phyloP scores from a whole-genome alignment of 2,888 invertebrate species.

The Amiota communis region DNA sequence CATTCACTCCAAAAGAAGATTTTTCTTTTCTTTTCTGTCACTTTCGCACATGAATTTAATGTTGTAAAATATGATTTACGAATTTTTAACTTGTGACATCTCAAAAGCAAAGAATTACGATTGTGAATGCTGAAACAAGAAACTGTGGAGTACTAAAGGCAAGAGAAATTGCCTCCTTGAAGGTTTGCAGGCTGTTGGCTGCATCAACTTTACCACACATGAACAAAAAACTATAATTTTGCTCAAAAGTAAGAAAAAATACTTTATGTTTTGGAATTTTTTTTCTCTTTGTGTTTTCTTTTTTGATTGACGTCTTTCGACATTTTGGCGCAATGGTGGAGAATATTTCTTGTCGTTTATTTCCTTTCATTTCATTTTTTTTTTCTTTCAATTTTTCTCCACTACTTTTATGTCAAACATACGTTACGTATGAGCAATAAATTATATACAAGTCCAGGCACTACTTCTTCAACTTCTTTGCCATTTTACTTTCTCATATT shows the following conservation, averaged over 20 bases:
- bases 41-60: slow-evolving; percentile 36
- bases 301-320: background rate
- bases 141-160: background rate
- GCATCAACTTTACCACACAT: background rate
- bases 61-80: slow-evolving; percentile 47
- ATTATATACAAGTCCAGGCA: slow-evolving; percentile 47
- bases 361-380: background rate
- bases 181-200: background rate
- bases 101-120: slow-evolving; percentile 9
- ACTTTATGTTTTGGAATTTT: slow-evolving; percentile 32
- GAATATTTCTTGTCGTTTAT: too few species aligned
- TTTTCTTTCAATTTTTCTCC: background rate
- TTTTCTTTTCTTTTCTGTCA: background rate
- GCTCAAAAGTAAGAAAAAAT: slow-evolving; percentile 13
- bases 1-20: background rate
- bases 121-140: slow-evolving; percentile 8
- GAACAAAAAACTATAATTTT: background rate
- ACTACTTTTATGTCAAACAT: slow-evolving; percentile 32
- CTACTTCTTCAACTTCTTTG: background rate
- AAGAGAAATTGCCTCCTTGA: background rate
- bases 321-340: too few species aligned
- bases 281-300: slow-evolving; percentile 26
- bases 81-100: slow-evolving; percentile 47
- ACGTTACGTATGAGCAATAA: slow-evolving; percentile 54
- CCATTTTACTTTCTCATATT: slow-evolving; percentile 16